Conservation (phyloP, 2,113 vertebrate species). For the Collichthys lucidus region DNA sequence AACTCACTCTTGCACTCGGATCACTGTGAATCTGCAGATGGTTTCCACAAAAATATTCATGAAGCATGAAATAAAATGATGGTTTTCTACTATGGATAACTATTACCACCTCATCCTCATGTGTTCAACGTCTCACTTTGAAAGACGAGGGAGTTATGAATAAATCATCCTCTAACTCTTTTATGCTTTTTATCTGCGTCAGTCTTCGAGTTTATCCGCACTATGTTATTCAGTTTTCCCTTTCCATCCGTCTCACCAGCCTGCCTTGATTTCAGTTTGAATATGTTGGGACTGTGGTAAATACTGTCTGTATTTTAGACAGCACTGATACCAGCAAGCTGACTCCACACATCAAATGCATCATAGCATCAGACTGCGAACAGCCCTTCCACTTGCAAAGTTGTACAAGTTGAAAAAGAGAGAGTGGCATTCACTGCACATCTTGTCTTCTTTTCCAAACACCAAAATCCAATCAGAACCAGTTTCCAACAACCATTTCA, state of each 20-base stretch:
- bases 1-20: not conserved
- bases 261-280: too few species aligned
- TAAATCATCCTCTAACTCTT: constrained; percentile 2
- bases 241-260: not conserved
- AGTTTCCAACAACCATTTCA: not conserved
- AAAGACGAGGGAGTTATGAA: not conserved
- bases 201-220: constrained; percentile 4
- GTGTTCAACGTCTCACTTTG: not conserved
- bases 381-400: not conserved
- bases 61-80: constrained; percentile 8
- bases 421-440: not conserved
- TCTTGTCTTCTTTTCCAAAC: not conserved
- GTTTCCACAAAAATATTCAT: constrained; percentile 16
- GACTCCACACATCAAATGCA: not conserved
- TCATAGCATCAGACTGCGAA: not conserved
- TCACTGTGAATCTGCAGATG: not conserved
- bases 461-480: not conserved
- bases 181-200: not conserved
- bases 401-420: too few species aligned
- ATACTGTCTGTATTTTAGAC: not conserved
- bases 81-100: not conserved
- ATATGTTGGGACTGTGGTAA: not conserved
- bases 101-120: not conserved
- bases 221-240: not conserved
- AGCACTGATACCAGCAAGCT: too few species aligned